Evolutionary conservation across 2,888 invertebrate species (phyloP).

Genomic region (Ctenicera cuprea): DNA sequence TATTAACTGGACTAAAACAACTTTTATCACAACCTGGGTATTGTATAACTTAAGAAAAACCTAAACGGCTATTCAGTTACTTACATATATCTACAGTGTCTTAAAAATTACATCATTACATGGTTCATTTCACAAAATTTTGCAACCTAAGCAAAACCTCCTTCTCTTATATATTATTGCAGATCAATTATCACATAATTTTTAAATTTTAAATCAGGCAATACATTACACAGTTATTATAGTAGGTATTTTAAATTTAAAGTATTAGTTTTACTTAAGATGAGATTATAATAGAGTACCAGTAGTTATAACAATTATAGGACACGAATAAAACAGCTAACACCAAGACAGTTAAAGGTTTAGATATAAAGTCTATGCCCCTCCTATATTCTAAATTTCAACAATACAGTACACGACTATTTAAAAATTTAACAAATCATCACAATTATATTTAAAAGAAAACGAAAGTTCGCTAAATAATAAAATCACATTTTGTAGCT

Average conservation of each 20-base stretch:
- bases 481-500: not conserved
- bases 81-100: constrained; percentile 29
- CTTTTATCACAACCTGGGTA: constrained; percentile 51
- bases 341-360: constrained; percentile 56
- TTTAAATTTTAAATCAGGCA: constrained; percentile 48
- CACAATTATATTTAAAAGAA: too few species aligned
- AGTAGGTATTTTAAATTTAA: constrained; percentile 33
- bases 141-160: constrained; percentile 38
- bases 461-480: not conserved
- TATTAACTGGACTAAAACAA: constrained; percentile 46
- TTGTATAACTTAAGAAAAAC: constrained; percentile 42
- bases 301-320: constrained; percentile 47
- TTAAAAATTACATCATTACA: constrained; percentile 33
- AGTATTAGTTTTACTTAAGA: constrained; percentile 41
- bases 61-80: constrained; percentile 32
- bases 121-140: constrained; percentile 29
- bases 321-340: constrained; percentile 57
- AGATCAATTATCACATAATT: constrained; percentile 54
- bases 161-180: constrained; percentile 49
- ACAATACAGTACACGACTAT: constrained; percentile 39
- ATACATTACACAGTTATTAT: constrained; percentile 44
- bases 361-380: constrained; percentile 70
- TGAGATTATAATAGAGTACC: constrained; percentile 38
- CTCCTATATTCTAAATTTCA: constrained; percentile 65
- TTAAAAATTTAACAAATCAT: constrained; percentile 8